Base-by-base conservation (phyloP, 2,113 vertebrate species). In the Calcarius ornatus region DNA sequence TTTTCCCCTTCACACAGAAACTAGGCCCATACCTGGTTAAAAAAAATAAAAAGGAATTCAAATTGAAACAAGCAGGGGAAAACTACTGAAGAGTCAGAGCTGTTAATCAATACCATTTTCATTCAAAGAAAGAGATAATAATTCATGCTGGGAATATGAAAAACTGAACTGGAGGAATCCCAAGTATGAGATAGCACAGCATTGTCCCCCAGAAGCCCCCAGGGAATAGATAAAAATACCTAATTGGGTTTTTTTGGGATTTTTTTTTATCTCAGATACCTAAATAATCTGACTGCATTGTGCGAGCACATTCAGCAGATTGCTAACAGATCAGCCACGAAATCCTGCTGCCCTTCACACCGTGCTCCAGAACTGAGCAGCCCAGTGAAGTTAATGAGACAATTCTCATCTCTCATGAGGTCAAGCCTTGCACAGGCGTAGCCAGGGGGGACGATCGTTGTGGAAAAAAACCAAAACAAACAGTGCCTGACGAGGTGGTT, bases 381-480 rank as follows among this genome's bases (percentile, higher is more conserved):
- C 31, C 10, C 68, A 3, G 82, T 83, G 76, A 78, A 92, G 88
- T 92, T 53, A 93, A 89, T 76, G 80, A 83, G 82, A 81, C 88
- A 65, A 53, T 88, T 92, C 88, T 75, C 86, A 86, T 88, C 68
- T 75, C 82, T 84, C 69, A 38, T 72, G 90, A 96, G 94, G 94
- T 93, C 94, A 77, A 76, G 28, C n/a, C 28, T 76, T 90, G 84
- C 51, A 56, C 8, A 54, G 91, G 60, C 83, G 65, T 85, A 84
- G 95, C 84, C 81, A 85, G 90, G 13, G 61, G 94, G 82, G 68
- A 57, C 12, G 50, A 19, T 70, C 78, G 23, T 60, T 71, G 79
- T 88, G 92, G 85, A 93, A 97, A 95, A 92, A 92, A 92, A 28
- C 1, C 89, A 83, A 94, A 95, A 51, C 85, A 94, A 88, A 80